Base-by-base conservation (phyloP, 2,113 vertebrate species). In the Garra rufa region DNA sequence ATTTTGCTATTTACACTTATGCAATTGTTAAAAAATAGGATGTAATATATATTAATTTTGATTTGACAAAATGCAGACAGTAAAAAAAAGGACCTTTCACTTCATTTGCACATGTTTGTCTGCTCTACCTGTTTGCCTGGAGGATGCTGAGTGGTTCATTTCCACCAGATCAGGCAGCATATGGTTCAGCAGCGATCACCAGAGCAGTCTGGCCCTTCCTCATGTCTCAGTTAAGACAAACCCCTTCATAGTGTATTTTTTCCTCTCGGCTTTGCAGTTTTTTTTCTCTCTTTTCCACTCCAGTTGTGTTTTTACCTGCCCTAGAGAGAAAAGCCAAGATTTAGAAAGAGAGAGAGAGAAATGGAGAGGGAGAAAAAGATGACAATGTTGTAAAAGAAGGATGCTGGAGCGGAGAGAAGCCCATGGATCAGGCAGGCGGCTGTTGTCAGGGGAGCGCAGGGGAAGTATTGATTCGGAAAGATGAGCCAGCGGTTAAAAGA, bases 381-480 rank as follows among this genome's bases (percentile, higher is more conserved):
- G 85, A 88, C 89, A 59, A 79, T 84, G 74, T 89, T 87, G 81
- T 88, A 89, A 87, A 86, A 84, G 67, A 78, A 70, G 24, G 61
- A 78, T 85, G 83, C 81, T 61, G 78, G 63, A 87, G 80, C 44
- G 65, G 43, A 85, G 79, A 82, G 82, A 81, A 86, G 83, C 63
- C 81, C 87, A 84, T 91, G 87, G 88, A 89, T 81, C 52, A 86
- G 88, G 46, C 55, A 34, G 44, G 76, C 57, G 82, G 83, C 71
- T 74, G 65, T 81, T 89, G 88, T 79, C 84, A 89, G 88, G 76
- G 81, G 79, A 69, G 70, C 52, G 65, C 79, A 74, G 78, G 80
- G 84, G 69, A 85, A 73, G 52, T 91, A 94, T 94, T 38, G 92
- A 94, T 92, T 88, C 85, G 24, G 76, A 85, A 84, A 88, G 90